Evolutionary conservation across 2,797 vertebrate genomes (phyloP).

Genomic region (Kryptolebias ocellatus): DNA sequence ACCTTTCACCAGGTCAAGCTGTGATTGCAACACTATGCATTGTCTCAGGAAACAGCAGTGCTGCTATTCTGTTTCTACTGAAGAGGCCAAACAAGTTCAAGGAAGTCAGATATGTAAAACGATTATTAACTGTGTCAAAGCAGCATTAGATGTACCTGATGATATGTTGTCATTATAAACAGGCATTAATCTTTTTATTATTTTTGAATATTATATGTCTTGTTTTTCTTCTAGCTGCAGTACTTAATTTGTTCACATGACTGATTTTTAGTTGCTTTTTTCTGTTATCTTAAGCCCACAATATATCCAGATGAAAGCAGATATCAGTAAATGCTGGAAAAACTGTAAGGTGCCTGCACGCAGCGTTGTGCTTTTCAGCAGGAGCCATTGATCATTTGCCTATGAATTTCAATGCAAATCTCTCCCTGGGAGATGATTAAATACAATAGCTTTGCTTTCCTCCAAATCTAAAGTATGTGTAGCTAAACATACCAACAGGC

Average conservation of each 20-base stretch:
- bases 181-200: constrained; percentile 6
- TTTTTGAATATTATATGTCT: constrained; percentile 5
- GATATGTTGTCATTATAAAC: constrained; percentile 22
- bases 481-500: constrained; percentile 58
- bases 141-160: constrained; percentile 37
- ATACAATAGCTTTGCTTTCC: constrained; percentile 58
- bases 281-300: constrained; percentile 31
- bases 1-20: too few relatives aligned
- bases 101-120: constrained; percentile 34
- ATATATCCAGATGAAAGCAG: constrained; percentile 17
- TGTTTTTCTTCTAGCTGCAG: neutral
- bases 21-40: too few relatives aligned
- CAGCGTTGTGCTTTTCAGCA: constrained; percentile 37
- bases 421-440: constrained; percentile 62
- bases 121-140: constrained; percentile 38
- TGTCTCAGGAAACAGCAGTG: neutral
- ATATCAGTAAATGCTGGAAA: constrained; percentile 31
- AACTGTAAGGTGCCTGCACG: constrained; percentile 19
- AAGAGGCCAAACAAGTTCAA: constrained; percentile 9
- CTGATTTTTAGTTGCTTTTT: neutral
- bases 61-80: neutral
- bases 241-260: constrained; percentile 3
- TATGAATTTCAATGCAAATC: constrained; percentile 58
- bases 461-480: constrained; percentile 56
- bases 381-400: constrained; percentile 53